A percentile compares a stretch with the other conserved stretches of the same genome.
Conservation (phyloP, 2,113 vertebrate genomes). For the Bombycilla garrulus region DNA sequence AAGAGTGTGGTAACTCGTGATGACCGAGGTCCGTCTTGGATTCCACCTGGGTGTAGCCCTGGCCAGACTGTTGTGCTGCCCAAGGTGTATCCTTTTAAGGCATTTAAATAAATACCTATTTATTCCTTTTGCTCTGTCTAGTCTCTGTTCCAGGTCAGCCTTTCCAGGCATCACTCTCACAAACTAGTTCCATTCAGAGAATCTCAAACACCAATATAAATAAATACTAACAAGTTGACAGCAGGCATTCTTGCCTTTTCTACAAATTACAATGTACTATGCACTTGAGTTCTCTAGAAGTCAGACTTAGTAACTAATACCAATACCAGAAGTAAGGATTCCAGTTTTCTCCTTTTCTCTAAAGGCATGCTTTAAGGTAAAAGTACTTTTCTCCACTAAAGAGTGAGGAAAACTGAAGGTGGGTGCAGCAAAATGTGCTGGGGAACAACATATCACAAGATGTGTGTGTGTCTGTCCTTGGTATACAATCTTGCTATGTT, state of each 20-base stretch:
- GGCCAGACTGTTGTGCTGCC: too few species aligned
- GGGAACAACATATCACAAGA: neutral
- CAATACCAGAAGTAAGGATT: neutral
- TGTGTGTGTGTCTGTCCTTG: neutral
- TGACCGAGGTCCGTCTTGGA: too few species aligned
- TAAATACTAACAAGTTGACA: neutral
- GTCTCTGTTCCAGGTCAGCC: too few species aligned
- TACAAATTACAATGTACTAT: neutral
- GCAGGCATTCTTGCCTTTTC: neutral
- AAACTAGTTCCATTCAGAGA: neutral
- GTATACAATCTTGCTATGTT: neutral
- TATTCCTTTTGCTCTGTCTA: too few species aligned
- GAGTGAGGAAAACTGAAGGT: neutral
- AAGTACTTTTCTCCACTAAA: neutral
- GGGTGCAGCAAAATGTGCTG: neutral
- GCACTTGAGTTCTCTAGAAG: neutral
- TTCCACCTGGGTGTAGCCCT: too few species aligned
- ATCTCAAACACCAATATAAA: neutral
- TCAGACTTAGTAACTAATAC: neutral
- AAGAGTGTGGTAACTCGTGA: too few species aligned
- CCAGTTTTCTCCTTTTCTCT: neutral
- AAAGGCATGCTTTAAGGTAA: neutral
- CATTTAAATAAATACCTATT: too few species aligned
- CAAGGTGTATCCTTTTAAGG: too few species aligned
- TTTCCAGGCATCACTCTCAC: neutral